These are phyloP conservation scores for Lepidocyrtoides sp. DNA, from an alignment of 2,888 invertebrate species.

Conservation along the genomic window DNA sequence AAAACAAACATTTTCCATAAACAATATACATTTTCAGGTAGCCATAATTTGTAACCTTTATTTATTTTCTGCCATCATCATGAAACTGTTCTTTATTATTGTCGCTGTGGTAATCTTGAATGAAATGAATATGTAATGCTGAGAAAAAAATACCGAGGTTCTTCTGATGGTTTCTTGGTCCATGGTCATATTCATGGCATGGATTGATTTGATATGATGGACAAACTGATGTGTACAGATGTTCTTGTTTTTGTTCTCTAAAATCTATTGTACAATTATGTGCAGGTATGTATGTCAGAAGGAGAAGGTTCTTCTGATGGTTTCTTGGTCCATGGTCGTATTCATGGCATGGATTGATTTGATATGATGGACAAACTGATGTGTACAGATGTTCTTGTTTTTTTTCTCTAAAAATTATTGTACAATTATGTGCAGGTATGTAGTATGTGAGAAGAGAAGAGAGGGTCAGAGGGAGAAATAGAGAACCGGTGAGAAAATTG, in stretches of 20 bases:
- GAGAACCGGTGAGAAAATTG: constrained; percentile 66
- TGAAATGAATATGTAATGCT: constrained; percentile 47
- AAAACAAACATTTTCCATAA: constrained; percentile 69
- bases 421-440: neutral
- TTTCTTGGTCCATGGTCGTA: neutral
- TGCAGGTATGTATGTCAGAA: too few relatives aligned
- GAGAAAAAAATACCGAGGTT: too few relatives aligned
- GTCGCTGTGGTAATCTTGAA: constrained; percentile 55
- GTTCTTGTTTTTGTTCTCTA: constrained; percentile 50
- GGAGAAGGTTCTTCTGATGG: too few relatives aligned
- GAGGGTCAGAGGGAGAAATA: too few relatives aligned
- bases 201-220: constrained; percentile 75
- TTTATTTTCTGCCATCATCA: constrained; percentile 44
- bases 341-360: constrained; percentile 66
- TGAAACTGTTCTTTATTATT: constrained; percentile 5
- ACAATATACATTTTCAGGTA: neutral
- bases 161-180: constrained; percentile 3
- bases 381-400: constrained; percentile 71
- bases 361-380: constrained; percentile 66
- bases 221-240: constrained; percentile 73
- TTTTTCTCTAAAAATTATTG: constrained; percentile 24
- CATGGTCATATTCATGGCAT: constrained; percentile 3
- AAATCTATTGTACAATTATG: too few relatives aligned
- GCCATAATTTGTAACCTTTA: too few relatives aligned
- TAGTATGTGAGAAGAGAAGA: too few relatives aligned